Evolutionary conservation across 2,888 invertebrate species (phyloP).

Genomic region (Seira musarum): DNA sequence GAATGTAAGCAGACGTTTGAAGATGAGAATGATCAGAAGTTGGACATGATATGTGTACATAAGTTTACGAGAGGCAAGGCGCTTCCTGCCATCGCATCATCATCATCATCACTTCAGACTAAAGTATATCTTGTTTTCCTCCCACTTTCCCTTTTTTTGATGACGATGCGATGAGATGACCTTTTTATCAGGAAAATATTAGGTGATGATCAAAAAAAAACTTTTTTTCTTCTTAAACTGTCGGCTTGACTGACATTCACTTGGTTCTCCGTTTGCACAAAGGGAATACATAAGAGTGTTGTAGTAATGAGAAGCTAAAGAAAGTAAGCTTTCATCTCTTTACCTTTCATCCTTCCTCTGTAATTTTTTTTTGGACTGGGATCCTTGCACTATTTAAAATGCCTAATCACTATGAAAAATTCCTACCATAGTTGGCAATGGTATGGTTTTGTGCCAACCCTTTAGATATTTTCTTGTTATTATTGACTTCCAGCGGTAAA

Average conservation of each 20-base stretch:
- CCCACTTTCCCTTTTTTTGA: slow-evolving; percentile 10
- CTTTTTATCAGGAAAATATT: slow-evolving; percentile 4
- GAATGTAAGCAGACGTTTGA: not conserved
- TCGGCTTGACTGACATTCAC: not conserved
- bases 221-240: too few relatives aligned
- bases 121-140: not conserved
- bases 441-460: not conserved
- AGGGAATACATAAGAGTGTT: too few relatives aligned
- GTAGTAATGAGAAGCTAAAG: too few relatives aligned
- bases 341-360: too few relatives aligned
- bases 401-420: not conserved
- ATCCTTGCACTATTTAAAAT: not conserved
- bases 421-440: not conserved
- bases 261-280: too few relatives aligned
- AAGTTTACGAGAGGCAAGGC: not conserved
- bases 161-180: slow-evolving; percentile 1
- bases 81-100: not conserved
- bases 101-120: not conserved
- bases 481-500: not conserved
- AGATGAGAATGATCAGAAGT: slow-evolving; percentile 5
- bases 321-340: too few relatives aligned
- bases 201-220: not conserved
- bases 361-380: too few relatives aligned
- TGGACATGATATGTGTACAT: slow-evolving; percentile 13
- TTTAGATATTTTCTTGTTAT: not conserved